A percentile compares a stretch with the other conserved stretches of the same genome.
phyloP scores from a whole-genome alignment of 1,140 invertebrate genomes.

The Periplaneta americana region DNA sequence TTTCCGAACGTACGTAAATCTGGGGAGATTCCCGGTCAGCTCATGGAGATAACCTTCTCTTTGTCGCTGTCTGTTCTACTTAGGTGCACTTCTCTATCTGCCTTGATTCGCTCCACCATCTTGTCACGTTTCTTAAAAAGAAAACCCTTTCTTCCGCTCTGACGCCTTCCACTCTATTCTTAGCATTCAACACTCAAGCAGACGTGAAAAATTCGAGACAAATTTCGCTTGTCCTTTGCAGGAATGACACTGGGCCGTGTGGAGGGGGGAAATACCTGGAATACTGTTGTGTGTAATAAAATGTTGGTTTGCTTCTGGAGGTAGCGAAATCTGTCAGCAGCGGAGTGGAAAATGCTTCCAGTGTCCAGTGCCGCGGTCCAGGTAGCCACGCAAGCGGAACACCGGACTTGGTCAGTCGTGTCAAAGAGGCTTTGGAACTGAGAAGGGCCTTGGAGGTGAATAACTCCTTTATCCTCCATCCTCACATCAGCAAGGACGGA shows the following conservation, averaged over 20 bases:
- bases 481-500: no score
- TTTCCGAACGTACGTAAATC: background rate
- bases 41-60: background rate
- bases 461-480: no score
- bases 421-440: background rate
- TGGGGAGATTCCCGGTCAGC: background rate
- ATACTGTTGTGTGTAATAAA: background rate
- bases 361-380: background rate
- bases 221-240: background rate
- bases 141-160: background rate
- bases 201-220: background rate
- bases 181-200: background rate
- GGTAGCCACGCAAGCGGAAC: background rate
- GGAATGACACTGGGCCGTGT: background rate
- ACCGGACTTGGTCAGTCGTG: background rate
- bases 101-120: background rate
- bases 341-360: background rate
- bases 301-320: background rate
- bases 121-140: background rate
- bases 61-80: background rate
- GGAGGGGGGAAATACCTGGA: background rate
- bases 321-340: background rate
- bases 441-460: background rate
- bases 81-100: background rate
- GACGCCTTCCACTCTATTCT: background rate